phyloP scores from a whole-genome alignment of 2,797 vertebrate species.

The Pseudochirops cupreus region DNA sequence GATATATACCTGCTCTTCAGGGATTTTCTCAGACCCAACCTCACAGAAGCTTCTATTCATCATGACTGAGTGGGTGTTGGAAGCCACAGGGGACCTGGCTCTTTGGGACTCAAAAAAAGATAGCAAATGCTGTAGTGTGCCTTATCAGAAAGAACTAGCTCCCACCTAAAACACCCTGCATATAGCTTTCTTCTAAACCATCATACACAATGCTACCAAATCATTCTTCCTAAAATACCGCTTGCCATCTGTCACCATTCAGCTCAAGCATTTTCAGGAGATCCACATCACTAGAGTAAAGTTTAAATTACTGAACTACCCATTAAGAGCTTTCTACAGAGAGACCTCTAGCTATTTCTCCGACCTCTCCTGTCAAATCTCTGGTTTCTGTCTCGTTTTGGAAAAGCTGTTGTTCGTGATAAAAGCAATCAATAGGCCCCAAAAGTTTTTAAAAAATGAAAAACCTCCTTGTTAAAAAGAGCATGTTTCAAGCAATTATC shows the following conservation, averaged over 20 bases:
- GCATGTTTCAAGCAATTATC: neutral
- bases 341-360: neutral
- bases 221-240: neutral
- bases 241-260: neutral
- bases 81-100: neutral
- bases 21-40: neutral
- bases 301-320: neutral
- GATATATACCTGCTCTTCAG: neutral
- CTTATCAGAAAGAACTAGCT: neutral
- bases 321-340: neutral
- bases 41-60: neutral
- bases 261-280: neutral
- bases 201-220: neutral
- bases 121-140: neutral
- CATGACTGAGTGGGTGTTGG: neutral
- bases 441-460: neutral
- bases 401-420: neutral
- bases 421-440: neutral
- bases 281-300: neutral
- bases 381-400: neutral
- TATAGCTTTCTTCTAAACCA: neutral
- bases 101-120: neutral
- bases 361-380: neutral
- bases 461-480: neutral
- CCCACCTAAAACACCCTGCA: neutral